Evolutionary conservation across 2,888 invertebrate genomes (phyloP), one percentile per base, ranked within the genome.

Genomic region (Drosophila pseudotakahashii): DNA sequence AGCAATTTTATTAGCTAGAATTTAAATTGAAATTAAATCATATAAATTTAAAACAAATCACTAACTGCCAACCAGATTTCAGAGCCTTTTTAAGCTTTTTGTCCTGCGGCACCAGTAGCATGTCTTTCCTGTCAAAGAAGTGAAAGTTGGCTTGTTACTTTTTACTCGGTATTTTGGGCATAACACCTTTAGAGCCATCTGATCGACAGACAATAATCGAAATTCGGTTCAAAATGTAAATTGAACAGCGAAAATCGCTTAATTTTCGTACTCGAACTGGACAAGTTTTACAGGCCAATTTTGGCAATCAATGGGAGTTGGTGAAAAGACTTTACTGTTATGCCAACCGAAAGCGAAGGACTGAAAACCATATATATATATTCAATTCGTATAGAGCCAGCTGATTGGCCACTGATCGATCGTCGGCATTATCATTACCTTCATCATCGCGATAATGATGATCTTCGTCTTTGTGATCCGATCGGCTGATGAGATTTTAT

Each of bases 401-500:
- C 44, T 71, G 51, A 72, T 52, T 73, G 48, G 70, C 34, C 39
- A 13, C 44, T 61, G 62, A 50, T 51, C 42, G 73, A 67, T 53
- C 32, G 53, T 36, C 48, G 16, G 37, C 58, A 59, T 71, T 66
- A 75, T 73, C 75, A 51, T 59, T 67, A 11, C 48, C 70, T 26
- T 59, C 58, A 72, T 76, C 54, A 42, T 34, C 26, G 57, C 61
- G 50, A 51, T 72, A 52, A 76, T 73, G 64, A 57, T 71, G 68
- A 69, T 77, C 74, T 64, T 68, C 44, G 51, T 11, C 60, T 48
- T 55, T 61, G 81, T 72, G 75, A 86, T 81, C 83, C 66, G 57
- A 26, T 26, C 80, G 76, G 79, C 81, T 90, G 90, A 90, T 89
- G 90, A 90, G 90, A 83, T 87, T 88, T 89, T 87, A 79, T 73